These are phyloP conservation scores for Heterohyrax brucei DNA, from an alignment of 2,797 vertebrate species.

Conservation along the genomic window DNA sequence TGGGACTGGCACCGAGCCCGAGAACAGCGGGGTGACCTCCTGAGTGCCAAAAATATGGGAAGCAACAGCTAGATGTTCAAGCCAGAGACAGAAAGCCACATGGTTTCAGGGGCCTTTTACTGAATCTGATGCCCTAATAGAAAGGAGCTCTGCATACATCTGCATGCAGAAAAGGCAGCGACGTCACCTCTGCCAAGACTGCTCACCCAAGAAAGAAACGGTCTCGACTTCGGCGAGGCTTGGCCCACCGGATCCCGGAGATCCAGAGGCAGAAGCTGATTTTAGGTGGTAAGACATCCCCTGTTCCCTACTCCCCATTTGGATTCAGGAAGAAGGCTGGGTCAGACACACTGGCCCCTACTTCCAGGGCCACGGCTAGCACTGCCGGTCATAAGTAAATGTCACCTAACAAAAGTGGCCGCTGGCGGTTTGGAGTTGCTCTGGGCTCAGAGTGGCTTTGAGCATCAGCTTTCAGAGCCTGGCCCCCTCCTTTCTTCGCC, in stretches of 20 bases:
- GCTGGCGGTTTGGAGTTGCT: neutral
- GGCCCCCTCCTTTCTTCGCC: neutral
- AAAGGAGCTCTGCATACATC: neutral
- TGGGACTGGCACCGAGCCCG: neutral
- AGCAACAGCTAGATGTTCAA: neutral
- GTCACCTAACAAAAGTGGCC: neutral
- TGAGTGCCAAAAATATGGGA: neutral
- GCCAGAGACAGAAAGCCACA: neutral
- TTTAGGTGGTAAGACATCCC: neutral
- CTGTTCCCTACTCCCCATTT: neutral
- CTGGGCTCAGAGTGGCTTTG: neutral
- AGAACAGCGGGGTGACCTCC: neutral
- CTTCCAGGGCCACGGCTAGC: accelerated
- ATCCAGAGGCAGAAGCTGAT: neutral
- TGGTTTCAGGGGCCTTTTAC: too few species aligned
- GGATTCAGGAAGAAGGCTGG: neutral
- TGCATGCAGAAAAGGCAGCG: neutral
- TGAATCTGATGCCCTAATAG: neutral
- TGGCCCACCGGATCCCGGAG: neutral
- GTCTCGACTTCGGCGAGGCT: neutral
- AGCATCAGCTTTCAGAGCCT: neutral
- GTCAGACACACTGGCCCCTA: accelerated
- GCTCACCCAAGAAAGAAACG: neutral
- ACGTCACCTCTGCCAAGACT: neutral
- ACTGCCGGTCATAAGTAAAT: neutral